Evolutionary conservation across 2,888 invertebrate species (phyloP).

Genomic region (Synanthedon formicaeformis): DNA sequence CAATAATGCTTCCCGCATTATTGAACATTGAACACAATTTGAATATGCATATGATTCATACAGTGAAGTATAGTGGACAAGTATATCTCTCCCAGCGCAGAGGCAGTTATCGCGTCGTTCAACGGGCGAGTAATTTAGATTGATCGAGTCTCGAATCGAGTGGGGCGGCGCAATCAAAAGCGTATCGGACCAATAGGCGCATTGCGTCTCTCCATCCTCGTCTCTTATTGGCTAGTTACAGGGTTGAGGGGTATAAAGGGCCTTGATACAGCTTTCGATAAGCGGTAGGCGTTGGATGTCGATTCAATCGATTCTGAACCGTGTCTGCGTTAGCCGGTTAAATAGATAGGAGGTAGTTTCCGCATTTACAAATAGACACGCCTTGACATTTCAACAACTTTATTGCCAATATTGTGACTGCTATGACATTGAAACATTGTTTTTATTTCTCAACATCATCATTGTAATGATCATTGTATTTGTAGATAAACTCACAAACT

Average conservation of each 20-base stretch:
- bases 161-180: slow-evolving; percentile 67
- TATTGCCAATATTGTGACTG: neutral
- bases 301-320: slow-evolving; percentile 59
- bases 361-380: slow-evolving; percentile 5
- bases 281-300: slow-evolving; percentile 57
- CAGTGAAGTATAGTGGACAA: no score
- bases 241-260: slow-evolving; percentile 56
- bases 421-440: neutral
- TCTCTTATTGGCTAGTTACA: slow-evolving; percentile 45
- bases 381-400: slow-evolving; percentile 9
- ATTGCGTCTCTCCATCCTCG: slow-evolving; percentile 26
- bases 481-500: no score
- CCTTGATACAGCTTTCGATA: slow-evolving; percentile 63
- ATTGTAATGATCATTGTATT: no score
- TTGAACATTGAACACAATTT: no score
- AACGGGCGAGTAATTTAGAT: slow-evolving; percentile 53
- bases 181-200: slow-evolving; percentile 60
- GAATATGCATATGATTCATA: no score
- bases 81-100: no score
- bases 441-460: neutral
- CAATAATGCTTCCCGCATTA: no score
- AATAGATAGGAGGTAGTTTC: slow-evolving; percentile 13
- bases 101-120: no score
- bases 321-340: slow-evolving; percentile 21
- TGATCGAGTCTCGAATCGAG: slow-evolving; percentile 62